These are phyloP conservation scores for Mizuhopecten yessoensis DNA, from an alignment of 1,140 invertebrate genomes.

Conservation along the genomic window DNA sequence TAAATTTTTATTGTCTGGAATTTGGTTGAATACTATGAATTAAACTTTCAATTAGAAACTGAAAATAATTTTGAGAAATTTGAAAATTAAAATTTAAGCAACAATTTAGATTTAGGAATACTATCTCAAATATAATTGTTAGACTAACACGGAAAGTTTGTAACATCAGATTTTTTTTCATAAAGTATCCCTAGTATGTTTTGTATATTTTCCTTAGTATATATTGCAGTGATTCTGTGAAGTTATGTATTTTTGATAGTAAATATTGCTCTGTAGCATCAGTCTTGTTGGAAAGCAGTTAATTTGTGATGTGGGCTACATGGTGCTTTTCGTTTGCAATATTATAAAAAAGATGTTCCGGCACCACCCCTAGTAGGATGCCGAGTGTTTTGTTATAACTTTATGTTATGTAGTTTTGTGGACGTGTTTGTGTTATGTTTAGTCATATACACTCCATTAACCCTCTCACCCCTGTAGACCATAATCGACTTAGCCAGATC, in stretches of 20 bases:
- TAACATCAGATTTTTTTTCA: no score
- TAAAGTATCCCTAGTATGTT: no score
- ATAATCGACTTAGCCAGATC: no score
- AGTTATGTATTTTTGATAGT: not conserved
- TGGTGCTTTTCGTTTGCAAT: constrained; percentile 34
- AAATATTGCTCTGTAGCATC: not conserved
- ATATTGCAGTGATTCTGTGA: not conserved
- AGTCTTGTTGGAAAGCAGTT: not conserved
- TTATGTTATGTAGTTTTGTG: constrained; percentile 21
- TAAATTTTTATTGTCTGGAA: no score
- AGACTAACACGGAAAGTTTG: no score
- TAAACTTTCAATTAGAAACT: no score
- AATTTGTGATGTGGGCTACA: not conserved
- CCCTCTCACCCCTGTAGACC: no score
- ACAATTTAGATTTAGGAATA: no score
- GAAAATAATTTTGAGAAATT: no score
- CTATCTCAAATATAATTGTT: no score
- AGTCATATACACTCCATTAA: not conserved
- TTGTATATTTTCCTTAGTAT: not conserved
- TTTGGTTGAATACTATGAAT: no score
- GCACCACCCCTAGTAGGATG: not conserved
- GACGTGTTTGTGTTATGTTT: not conserved
- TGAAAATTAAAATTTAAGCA: no score
- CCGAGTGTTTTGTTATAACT: constrained; percentile 16
- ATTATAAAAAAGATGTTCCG: not conserved